A percentile compares a stretch with the other conserved stretches of the same genome.
Evolutionary conservation across 1,140 invertebrate species (phyloP).

Genomic region (Cheumatopsyche charites): DNA sequence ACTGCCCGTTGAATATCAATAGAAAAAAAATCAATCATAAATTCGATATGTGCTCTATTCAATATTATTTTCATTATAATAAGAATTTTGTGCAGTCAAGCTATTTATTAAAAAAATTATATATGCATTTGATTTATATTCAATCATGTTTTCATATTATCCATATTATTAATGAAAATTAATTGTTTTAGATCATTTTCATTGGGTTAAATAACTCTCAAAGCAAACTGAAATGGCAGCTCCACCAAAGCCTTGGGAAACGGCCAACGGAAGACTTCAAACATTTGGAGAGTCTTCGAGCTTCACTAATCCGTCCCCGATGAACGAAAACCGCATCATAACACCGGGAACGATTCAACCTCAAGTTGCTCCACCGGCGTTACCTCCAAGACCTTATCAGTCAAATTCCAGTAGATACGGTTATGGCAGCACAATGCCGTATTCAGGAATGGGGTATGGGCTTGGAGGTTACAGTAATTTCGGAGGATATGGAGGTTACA

Average conservation of each 20-base stretch:
- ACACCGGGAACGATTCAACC: background rate
- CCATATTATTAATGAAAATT: too few species aligned
- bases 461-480: constrained; percentile 3
- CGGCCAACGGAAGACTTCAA: constrained; percentile 23
- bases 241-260: constrained; percentile 40
- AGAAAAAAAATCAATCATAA: too few species aligned
- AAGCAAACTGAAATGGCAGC: constrained; percentile 13
- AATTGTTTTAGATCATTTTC: too few species aligned
- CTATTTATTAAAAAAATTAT: too few species aligned
- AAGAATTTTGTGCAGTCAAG: too few species aligned
- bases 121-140: too few species aligned
- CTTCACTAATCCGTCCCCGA: background rate
- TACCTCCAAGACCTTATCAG: constrained; percentile 44
- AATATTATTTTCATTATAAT: too few species aligned
- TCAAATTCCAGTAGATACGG: constrained; percentile 47
- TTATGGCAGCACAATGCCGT: constrained; percentile 41
- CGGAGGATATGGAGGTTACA: constrained; percentile 48
- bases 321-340: background rate
- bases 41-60: too few species aligned
- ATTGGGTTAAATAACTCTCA: too few species aligned
- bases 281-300: constrained; percentile 1
- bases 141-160: too few species aligned
- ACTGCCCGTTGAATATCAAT: too few species aligned
- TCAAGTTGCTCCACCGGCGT: constrained; percentile 28
- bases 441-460: constrained; percentile 21